phyloP scores from a whole-genome alignment of 2,888 invertebrate species.

The Coenonympha glycerion region DNA sequence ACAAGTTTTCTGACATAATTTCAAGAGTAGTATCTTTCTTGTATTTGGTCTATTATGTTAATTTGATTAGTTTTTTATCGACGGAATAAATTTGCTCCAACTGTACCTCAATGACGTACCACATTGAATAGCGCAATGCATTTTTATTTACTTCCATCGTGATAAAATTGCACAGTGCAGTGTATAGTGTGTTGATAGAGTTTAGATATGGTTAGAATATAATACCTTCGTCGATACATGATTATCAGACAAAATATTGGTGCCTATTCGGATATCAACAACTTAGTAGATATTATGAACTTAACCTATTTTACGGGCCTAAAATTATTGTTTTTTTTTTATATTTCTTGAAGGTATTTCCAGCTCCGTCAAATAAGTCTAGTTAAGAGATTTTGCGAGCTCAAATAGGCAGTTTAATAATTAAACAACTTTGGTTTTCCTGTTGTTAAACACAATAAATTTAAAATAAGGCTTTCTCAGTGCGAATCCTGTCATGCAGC shows the following conservation, averaged over 20 bases:
- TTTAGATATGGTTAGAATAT: not conserved
- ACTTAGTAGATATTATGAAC: too few species aligned
- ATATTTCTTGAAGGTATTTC: too few species aligned
- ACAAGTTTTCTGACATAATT: not conserved
- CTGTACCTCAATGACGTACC: constrained; percentile 22
- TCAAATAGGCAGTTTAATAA: too few species aligned
- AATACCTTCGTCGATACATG: not conserved
- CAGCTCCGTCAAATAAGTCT: too few species aligned
- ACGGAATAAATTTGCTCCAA: constrained; percentile 21
- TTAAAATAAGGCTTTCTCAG: not conserved
- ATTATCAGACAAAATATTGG: too few species aligned
- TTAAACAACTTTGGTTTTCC: too few species aligned
- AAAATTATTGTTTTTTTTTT: too few species aligned
- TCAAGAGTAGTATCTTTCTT: not conserved
- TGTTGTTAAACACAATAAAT: too few species aligned
- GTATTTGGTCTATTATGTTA: not conserved
- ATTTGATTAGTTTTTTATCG: constrained; percentile 7
- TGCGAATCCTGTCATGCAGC: not conserved
- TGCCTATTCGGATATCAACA: too few species aligned
- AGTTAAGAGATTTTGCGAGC: too few species aligned
- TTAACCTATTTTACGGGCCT: too few species aligned
- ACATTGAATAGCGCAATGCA: constrained; percentile 16
- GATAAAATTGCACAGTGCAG: not conserved
- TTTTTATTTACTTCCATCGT: constrained; percentile 30
- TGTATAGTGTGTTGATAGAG: not conserved